Conservation (phyloP, 1,140 invertebrate species). For the Matsumurasca onukii region DNA sequence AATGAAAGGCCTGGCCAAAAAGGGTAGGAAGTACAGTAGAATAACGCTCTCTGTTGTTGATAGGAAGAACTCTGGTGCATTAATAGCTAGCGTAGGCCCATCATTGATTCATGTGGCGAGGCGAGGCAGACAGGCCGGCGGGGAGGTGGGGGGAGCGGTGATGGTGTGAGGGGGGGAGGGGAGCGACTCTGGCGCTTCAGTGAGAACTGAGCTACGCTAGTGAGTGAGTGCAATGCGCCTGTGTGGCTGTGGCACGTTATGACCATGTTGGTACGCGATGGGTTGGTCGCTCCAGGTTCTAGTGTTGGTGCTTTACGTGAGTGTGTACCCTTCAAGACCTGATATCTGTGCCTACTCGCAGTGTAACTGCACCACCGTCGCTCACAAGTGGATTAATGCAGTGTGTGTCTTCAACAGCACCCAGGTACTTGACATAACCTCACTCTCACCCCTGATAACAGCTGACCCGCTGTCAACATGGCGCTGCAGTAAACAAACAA, state of each 20-base stretch:
- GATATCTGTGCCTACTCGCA: conserved; percentile 7
- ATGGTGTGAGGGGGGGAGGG: neutral
- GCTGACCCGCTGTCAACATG: conserved; percentile 4
- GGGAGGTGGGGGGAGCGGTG: neutral
- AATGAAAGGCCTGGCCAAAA: no score
- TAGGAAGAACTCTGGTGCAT: conserved; percentile 12
- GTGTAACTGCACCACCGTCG: conserved; percentile 4
- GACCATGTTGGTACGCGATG: conserved; percentile 14
- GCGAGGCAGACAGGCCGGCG: neutral
- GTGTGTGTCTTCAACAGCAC: conserved; percentile 11
- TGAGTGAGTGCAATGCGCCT: neutral
- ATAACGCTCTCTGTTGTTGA: conserved; percentile 3
- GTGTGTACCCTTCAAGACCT: neutral
- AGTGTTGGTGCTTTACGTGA: conserved; percentile 14
- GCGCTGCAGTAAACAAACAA: conserved; percentile 20
- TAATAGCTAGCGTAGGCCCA: conserved; percentile 4
- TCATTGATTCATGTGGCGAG: conserved; percentile 23
- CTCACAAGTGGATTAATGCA: neutral
- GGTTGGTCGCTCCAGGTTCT: conserved; percentile 3
- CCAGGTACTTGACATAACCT: conserved; percentile 21
- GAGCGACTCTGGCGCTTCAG: neutral
- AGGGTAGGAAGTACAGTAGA: neutral
- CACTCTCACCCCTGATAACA: neutral
- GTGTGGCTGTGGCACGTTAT: neutral
- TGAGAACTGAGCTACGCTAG: neutral